A percentile compares a stretch with the other conserved stretches of the same genome.
Conservation (phyloP, 2,888 invertebrate species). For the Drosophila nr. perissopoda region DNA sequence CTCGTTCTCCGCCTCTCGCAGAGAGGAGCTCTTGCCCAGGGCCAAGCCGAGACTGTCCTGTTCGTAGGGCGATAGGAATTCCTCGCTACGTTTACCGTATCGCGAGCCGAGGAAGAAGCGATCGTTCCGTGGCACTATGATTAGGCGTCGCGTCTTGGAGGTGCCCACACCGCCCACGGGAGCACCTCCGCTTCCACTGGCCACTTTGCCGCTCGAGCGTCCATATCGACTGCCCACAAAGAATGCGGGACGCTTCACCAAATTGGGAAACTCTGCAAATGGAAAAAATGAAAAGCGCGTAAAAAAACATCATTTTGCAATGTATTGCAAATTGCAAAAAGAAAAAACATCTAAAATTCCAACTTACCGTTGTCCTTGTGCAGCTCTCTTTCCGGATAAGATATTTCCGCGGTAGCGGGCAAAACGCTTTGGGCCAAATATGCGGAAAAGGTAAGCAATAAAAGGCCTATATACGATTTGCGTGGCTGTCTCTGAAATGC, state of each 20-base stretch:
- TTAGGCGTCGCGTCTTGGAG: conserved; percentile 80
- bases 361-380: conserved; percentile 61
- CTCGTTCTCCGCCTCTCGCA: conserved; percentile 36
- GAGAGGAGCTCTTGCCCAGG: conserved; percentile 22
- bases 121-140: conserved; percentile 84
- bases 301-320: neutral
- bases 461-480: conserved; percentile 62
- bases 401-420: conserved; percentile 56
- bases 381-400: conserved; percentile 62
- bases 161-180: conserved; percentile 61
- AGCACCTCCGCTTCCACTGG: conserved; percentile 39
- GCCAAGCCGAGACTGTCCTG: conserved; percentile 54
- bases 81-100: conserved; percentile 83
- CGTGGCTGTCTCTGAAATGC: conserved; percentile 33
- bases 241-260: conserved; percentile 84
- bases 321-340: neutral
- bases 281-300: neutral
- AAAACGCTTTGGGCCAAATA: conserved; percentile 66
- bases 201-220: conserved; percentile 74
- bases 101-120: conserved; percentile 85
- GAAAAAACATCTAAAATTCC: neutral
- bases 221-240: conserved; percentile 86
- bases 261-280: conserved; percentile 56
- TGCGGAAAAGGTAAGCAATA: conserved; percentile 67
- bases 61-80: conserved; percentile 71